These are phyloP conservation scores for Pachyramphus minor DNA, from an alignment of 2,113 vertebrate species.

Conservation along the genomic window DNA sequence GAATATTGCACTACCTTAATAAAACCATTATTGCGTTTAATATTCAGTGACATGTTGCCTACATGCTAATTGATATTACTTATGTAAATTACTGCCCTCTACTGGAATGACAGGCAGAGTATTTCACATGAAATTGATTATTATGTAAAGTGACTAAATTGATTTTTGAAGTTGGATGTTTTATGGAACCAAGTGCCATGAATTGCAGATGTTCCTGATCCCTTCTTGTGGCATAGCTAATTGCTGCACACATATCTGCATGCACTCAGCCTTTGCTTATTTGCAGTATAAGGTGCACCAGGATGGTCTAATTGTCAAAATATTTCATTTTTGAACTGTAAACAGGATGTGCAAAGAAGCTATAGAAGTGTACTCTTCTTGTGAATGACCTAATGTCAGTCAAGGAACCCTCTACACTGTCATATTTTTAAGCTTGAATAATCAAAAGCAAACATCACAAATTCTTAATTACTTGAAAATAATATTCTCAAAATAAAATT, in stretches of 20 bases:
- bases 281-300: not conserved
- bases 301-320: not conserved
- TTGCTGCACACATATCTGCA: not conserved
- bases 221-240: not conserved
- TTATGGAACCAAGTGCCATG: not conserved
- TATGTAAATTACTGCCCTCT: constrained; percentile 59
- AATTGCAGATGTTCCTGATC: not conserved
- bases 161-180: not conserved
- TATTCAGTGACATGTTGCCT: fast-evolving
- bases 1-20: not conserved
- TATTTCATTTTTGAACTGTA: not conserved
- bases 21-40: not conserved
- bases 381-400: not conserved
- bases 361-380: not conserved
- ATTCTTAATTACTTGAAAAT: not conserved
- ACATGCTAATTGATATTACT: not conserved
- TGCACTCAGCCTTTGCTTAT: not conserved
- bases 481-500: not conserved
- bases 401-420: not conserved
- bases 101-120: not conserved
- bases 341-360: not conserved
- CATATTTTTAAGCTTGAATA: not conserved
- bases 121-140: not conserved
- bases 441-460: not conserved
- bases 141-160: not conserved